Conservation (phyloP, 2,113 vertebrate genomes). For the Laticauda laticaudata region DNA sequence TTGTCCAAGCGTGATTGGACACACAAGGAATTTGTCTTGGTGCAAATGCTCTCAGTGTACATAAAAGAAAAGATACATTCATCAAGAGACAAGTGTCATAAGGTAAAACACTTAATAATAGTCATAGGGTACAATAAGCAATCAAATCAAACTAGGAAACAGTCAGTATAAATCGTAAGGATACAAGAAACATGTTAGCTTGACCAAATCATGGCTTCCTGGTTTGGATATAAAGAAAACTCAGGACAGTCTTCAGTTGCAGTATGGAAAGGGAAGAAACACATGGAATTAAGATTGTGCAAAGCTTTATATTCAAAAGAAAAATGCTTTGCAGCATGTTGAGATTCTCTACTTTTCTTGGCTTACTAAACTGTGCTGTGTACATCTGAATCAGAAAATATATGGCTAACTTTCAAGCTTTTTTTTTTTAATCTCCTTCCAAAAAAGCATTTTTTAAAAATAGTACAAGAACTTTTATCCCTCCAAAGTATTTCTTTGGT, state of each 20-base stretch:
- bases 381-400: neutral
- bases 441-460: neutral
- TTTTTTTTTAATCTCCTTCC: neutral
- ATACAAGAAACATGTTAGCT: neutral
- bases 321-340: neutral
- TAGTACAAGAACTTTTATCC: conserved; percentile 24
- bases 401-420: neutral
- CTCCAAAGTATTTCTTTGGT: conserved; percentile 26
- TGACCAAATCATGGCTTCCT: neutral
- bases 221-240: neutral
- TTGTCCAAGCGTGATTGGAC: too few species aligned
- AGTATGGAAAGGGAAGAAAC: neutral
- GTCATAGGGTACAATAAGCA: too few species aligned
- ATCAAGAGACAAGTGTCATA: too few species aligned
- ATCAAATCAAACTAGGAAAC: too few species aligned
- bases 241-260: neutral
- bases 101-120: too few species aligned
- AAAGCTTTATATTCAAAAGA: neutral
- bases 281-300: neutral
- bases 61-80: too few species aligned
- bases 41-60: too few species aligned
- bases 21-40: too few species aligned
- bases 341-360: neutral
- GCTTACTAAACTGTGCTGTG: neutral
- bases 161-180: too few species aligned